Evolutionary conservation across 2,888 invertebrate genomes (phyloP).

Genomic region (Barypeithes pellucidus): DNA sequence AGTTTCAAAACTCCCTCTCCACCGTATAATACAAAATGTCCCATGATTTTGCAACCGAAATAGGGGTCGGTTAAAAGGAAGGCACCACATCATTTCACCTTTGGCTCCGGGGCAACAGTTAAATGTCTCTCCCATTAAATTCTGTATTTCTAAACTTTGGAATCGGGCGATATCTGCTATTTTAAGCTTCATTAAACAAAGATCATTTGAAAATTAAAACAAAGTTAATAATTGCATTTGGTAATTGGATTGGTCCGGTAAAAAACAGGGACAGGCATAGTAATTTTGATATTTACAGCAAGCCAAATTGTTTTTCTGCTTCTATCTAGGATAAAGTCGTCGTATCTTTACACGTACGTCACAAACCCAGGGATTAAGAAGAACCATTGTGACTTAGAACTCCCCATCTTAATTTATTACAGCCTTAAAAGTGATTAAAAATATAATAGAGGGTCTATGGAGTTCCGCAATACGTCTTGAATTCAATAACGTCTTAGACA

Average conservation of each 20-base stretch:
- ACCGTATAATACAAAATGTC: constrained; percentile 26
- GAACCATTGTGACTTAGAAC: no score
- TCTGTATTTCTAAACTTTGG: constrained; percentile 35
- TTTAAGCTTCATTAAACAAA: constrained; percentile 21
- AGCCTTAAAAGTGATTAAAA: no score
- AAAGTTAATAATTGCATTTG: constrained; percentile 4
- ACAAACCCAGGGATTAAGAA: no score
- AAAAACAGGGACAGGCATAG: no score
- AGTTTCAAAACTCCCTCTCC: constrained; percentile 13
- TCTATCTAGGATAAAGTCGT: no score
- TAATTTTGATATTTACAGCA: no score
- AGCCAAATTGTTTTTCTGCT: no score
- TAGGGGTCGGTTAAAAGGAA: constrained; percentile 33
- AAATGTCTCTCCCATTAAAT: constrained; percentile 40
- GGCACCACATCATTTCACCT: constrained; percentile 41
- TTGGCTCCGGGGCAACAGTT: constrained; percentile 36
- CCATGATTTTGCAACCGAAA: constrained; percentile 23
- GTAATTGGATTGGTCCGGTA: not conserved
- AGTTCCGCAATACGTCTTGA: no score
- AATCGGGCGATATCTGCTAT: constrained; percentile 23
- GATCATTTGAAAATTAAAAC: constrained; percentile 14
- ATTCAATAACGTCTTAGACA: no score
- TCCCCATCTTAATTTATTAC: no score
- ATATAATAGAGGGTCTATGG: no score
- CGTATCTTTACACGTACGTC: no score